These are phyloP conservation scores for Ceratosolen solmsi DNA, from an alignment of 1,140 invertebrate genomes.

Conservation along the genomic window DNA sequence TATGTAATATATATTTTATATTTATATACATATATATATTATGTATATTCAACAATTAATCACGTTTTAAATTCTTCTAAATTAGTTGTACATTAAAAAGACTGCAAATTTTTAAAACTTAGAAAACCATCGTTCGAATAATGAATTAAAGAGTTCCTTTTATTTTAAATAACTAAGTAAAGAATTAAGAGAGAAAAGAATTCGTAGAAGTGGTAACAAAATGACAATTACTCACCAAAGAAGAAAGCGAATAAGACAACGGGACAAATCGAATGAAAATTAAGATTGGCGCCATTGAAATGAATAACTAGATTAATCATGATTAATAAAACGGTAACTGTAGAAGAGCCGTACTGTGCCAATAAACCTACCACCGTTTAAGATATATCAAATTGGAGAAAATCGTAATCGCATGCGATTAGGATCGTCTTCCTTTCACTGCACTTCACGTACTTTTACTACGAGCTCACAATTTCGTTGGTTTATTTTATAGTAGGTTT, in stretches of 20 bases:
- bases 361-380: background rate
- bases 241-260: background rate
- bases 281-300: background rate
- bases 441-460: background rate
- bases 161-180: too few species aligned
- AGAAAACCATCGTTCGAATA: too few species aligned
- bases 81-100: too few species aligned
- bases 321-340: background rate
- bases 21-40: too few species aligned
- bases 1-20: too few species aligned
- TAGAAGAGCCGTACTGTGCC: background rate
- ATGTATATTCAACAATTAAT: too few species aligned
- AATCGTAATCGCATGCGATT: background rate
- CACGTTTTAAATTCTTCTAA: too few species aligned
- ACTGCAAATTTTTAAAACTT: too few species aligned
- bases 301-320: conserved; percentile 5
- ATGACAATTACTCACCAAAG: conserved; percentile 27
- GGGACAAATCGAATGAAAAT: background rate
- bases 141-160: too few species aligned
- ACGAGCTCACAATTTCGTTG: too few species aligned
- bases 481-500: background rate
- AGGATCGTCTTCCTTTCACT: background rate
- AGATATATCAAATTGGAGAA: background rate
- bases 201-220: too few species aligned
- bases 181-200: too few species aligned